Base-by-base conservation (phyloP, 2,888 invertebrate species). In the Rutpela maculata region DNA sequence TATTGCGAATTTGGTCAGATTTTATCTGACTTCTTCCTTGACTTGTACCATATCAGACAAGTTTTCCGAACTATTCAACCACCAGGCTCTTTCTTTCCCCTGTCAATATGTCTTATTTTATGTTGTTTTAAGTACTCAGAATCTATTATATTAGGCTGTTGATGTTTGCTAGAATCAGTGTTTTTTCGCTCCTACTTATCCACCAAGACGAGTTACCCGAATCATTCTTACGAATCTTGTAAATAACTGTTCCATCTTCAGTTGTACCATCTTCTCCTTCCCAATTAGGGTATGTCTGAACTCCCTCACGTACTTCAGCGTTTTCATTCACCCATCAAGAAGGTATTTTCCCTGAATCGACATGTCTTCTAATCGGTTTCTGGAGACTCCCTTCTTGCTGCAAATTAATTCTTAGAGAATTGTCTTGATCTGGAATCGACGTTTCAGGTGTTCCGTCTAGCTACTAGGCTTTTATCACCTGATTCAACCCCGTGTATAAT, bases 311-410 rank as follows among this genome's bases (percentile, higher is more conserved):
- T 75, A 93, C 92, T 87, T 94, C 93, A 15, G 93, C 92, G 82
- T 91, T 92, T 86, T 93, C 94, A 82, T 94, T 94, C 78, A 94
- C 89, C 94, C 95, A 94, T 94, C 94, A 94, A 0, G n/a, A n/a
- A n/a, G 94, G 92, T 63, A 92, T 92, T 86, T 94, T 94, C 0
- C 93, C 94, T 38, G 85, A 87, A 26, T 83, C 82, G 12, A 85
- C 79, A 71, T 85, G 85, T 38, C 81, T 78, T 1, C 86, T 78
- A 10, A 35, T 17, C 7, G 79, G 77, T 56, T 74, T 68, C 17
- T 76, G 50, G n/a, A 70, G 17, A 18, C 12, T 55, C 12, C 1
- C 62, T 38, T 74, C 68, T n/a, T 66, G 26, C 12, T 35, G 4
- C 62, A 74, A 75, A 18, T 68, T 70, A 4, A 77, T 62, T 17